Base-by-base conservation (phyloP, 2,888 invertebrate genomes). In the Scrobipalpa costella region DNA sequence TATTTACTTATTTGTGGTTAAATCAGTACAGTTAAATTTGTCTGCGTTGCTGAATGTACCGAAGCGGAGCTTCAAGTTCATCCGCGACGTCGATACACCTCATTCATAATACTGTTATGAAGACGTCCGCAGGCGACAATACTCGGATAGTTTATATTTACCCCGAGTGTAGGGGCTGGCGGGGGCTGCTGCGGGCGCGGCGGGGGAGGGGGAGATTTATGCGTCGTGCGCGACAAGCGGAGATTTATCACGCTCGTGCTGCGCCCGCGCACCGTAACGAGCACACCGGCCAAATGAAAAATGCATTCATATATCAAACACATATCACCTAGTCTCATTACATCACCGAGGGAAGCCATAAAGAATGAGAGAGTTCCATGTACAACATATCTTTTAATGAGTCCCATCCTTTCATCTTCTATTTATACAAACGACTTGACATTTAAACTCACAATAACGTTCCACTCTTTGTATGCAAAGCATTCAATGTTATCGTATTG, bases 231-330 rank as follows among this genome's bases (percentile, higher is more conserved):
- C 64, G 69, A 69, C 71, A 66, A 57, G 61, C 49, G 44, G 69
- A 74, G 78, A 80, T 79, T 79, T 78, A 80, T 78, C 65, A 71
- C 71, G 70, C 70, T 72, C 69, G 62, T 66, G 60, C 60, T 49
- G 60, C 60, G 72, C 69, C 67, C 76, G 73, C 73, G 71, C 72
- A 13, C 73, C 66, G 63, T 57, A 59, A 55, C 50, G 58, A 61
- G 62, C 64, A 33, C 62, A 62, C 50, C 61, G 50, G 19, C 21
- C 55, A 60, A 36, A 59, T 62, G 62, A 62, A 59, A 59, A 59
- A 59, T 59, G 59, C 59, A 59, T 44, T 21, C 59, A 59, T 59
- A 59, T 59, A 59, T 59, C 59, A 59, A 40, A 59, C 59, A 44
- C 59, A 19, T 40, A 59, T 27, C 44, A 59, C 59, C 40, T 38